Evolutionary conservation across 2,888 invertebrate species (phyloP), one percentile per base, ranked within the genome.

Genomic region (Eristalis pertinax): DNA sequence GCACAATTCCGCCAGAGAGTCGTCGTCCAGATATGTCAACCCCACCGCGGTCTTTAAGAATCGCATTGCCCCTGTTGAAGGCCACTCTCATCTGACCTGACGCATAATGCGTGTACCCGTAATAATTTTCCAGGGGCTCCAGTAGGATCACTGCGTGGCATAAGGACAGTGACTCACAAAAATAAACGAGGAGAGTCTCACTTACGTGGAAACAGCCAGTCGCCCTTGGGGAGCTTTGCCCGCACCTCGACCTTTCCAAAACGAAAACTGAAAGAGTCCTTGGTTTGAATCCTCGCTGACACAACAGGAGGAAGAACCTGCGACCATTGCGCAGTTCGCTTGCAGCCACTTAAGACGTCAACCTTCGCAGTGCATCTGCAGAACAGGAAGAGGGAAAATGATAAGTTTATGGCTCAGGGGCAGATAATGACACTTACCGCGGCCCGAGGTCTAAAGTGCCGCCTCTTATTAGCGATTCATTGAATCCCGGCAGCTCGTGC

Each of bases 161-260:
- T n/a, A 7, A 56, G 1, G 2, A 19, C 1, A 56, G 56, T 24
- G 24, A 35, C 29, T 15, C 13, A 4, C 7, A 8, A 13, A 43
- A 1, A n/a, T n/a, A 13, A 10, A 26, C 4, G 26, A 4, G 4
- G 0, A 15, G 13, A 10, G 26, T 35, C 22, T n/a, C 24, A 89
- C 90, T 93, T 93, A 97, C 97, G 94, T 85, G 97, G 97, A 91
- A 96, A 95, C 24, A 97, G 93, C 97, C 97, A 97, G 91, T 97
- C 96, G 10, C 97, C 97, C 85, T 94, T 94, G 0, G 97, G 97
- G 41, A 97, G 90, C 91, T 96, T 96, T 0, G 97, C 97, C 56
- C 95, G 94, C 0, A 97, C 93, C 89, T 95, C 94, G 26, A 97
- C 93, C 70, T 93, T 94, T 8, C 97, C 97, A 90, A 96, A 97